These are phyloP conservation scores for Eremobia ochroleuca DNA, from an alignment of 2,888 invertebrate genomes.

Conservation along the genomic window DNA sequence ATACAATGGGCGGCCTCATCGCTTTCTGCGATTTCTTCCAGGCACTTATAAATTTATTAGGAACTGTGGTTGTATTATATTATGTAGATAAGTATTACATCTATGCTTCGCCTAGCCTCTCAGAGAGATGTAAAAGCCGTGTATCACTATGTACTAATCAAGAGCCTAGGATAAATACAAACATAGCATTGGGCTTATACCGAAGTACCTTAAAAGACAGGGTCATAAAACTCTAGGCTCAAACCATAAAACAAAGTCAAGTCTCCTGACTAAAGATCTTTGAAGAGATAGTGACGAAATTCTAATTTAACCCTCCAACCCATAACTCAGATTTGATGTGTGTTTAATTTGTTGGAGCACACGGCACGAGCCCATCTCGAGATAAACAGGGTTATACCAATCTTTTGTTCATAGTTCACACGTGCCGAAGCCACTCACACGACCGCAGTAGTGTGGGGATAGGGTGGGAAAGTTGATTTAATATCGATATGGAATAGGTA, in stretches of 20 bases:
- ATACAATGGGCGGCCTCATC: no score
- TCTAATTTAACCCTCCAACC: constrained; percentile 48
- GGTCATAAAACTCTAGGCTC: constrained; percentile 21
- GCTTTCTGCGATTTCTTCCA: no score
- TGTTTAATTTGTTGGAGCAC: constrained; percentile 62
- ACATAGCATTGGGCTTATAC: constrained; percentile 20
- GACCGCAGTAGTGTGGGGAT: constrained; percentile 54
- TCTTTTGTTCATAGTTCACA: constrained; percentile 69
- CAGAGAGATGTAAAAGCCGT: constrained; percentile 11
- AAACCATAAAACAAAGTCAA: constrained; percentile 33
- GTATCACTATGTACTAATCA: constrained; percentile 36
- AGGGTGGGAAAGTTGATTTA: not conserved
- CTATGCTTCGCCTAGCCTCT: constrained; percentile 1
- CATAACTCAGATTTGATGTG: constrained; percentile 64
- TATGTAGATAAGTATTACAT: not conserved
- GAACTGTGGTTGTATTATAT: constrained; percentile 3
- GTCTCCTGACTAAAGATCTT: constrained; percentile 24
- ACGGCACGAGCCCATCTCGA: constrained; percentile 40
- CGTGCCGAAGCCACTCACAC: constrained; percentile 64
- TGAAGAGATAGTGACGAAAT: constrained; percentile 46
- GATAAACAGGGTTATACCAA: constrained; percentile 69
- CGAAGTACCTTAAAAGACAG: not conserved
- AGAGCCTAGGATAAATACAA: constrained; percentile 12
- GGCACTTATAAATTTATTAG: not conserved
- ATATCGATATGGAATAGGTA: constrained; percentile 19